A percentile compares a stretch with the other conserved stretches of the same genome.
Evolutionary conservation across 2,797 vertebrate genomes (phyloP).

Genomic region (Lagodon rhomboides): DNA sequence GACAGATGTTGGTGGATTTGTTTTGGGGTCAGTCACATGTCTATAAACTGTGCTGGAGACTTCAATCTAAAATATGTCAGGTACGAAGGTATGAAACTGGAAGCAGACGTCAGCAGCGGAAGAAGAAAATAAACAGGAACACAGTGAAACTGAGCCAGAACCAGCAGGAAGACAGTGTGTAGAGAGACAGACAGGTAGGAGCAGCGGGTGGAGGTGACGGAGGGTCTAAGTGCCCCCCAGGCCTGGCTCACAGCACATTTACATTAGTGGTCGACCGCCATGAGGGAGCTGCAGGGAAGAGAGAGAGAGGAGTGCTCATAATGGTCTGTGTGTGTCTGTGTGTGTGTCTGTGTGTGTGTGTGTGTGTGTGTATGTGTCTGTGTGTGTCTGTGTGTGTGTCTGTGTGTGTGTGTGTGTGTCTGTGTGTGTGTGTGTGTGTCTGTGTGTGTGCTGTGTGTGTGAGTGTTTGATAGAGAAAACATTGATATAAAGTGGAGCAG

Average conservation of each 20-base stretch:
- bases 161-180: neutral
- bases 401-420: neutral
- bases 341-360: neutral
- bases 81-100: neutral
- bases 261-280: conserved; percentile 45
- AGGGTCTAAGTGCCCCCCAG: conserved; percentile 27
- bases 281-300: conserved; percentile 46
- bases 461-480: neutral
- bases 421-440: neutral
- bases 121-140: neutral
- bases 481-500: too few relatives aligned
- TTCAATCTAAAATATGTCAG: too few relatives aligned
- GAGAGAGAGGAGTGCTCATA: neutral
- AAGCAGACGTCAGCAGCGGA: neutral
- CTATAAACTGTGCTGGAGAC: too few relatives aligned
- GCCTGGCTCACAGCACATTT: conserved; percentile 42
- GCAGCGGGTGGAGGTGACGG: neutral
- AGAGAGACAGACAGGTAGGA: neutral
- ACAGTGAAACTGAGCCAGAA: neutral
- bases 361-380: neutral
- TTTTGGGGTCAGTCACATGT: too few relatives aligned
- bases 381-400: too few relatives aligned
- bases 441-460: too few relatives aligned
- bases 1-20: too few relatives aligned
- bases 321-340: neutral